Evolutionary conservation across 2,888 invertebrate genomes (phyloP), one percentile per base, ranked within the genome.

Genomic region (Noctua janthina): DNA sequence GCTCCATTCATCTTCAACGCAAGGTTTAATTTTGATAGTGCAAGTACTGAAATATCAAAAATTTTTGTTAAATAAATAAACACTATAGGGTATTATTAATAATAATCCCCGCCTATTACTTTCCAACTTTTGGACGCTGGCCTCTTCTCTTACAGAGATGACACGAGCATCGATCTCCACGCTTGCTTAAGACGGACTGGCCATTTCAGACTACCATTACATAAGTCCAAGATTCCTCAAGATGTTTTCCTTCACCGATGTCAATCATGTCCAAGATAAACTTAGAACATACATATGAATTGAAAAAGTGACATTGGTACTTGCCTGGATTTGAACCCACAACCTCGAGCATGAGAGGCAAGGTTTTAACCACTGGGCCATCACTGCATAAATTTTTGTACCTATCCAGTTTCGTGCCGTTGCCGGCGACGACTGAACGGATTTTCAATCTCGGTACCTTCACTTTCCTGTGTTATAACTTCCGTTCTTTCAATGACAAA

Each of bases 1-100:
- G 7, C 93, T 91, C 0, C 90, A 85, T 74, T 93, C 94, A 15
- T 82, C 59, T 0, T 89, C 88, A 54, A 91, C 81, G 69, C 94
- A 94, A 7, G 91, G 88, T 17, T 85, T 29, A 1, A 87, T 66
- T 2, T 79, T 23, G 2, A 51, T 73, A 1, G 80, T 83, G 43
- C 88, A 88, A 29, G 67, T 66, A 23, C 87, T 88, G 59, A 56
- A 85, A 70, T 39, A 64, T n/a, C 4, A 39, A 71, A 51, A 54
- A 3, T 8, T 29, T 29, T 46, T 39, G 35, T 23, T 3, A 59
- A 59, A 59, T 59, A 11, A 59, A 23, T 56, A 15, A 17, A 49
- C 46, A 29, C 20, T 0, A 13, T 17, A n/a, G 1, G 56, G 64
- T 17, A 17, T 29, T 62, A 17, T 7, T 51, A 49, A 23, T 54